These are phyloP conservation scores for Geotrupes spiniger DNA, from an alignment of 2,888 invertebrate species.

Conservation along the genomic window DNA sequence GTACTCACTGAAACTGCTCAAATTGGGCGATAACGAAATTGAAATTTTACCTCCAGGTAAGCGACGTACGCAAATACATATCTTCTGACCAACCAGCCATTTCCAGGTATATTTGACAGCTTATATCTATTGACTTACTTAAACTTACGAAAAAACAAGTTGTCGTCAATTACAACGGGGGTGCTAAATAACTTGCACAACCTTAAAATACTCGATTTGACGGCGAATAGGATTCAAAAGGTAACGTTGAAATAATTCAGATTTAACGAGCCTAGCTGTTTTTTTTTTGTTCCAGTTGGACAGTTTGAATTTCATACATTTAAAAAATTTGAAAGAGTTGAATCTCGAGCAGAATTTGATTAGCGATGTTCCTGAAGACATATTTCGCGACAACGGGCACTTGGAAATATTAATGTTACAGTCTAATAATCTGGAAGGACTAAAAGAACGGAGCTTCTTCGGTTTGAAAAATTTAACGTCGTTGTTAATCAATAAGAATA, in stretches of 20 bases:
- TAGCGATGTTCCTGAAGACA: constrained; percentile 55
- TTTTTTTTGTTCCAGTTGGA: constrained; percentile 56
- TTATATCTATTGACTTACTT: constrained; percentile 56
- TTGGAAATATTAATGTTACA: constrained; percentile 68
- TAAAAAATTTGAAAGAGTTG: constrained; percentile 59
- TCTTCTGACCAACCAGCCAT: too few relatives aligned
- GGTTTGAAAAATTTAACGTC: constrained; percentile 65
- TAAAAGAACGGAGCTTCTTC: constrained; percentile 60
- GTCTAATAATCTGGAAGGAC: constrained; percentile 63
- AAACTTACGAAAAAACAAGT: constrained; percentile 56
- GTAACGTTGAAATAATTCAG: constrained; percentile 32
- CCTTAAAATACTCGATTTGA: constrained; percentile 56
- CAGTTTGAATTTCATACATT: constrained; percentile 56
- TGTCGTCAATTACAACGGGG: constrained; percentile 51
- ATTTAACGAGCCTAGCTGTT: constrained; percentile 8
- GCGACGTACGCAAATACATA: not conserved
- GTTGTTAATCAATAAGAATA: constrained; percentile 69
- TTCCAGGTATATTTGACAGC: constrained; percentile 55
- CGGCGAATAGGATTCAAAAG: constrained; percentile 55
- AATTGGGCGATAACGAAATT: constrained; percentile 68
- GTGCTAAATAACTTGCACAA: constrained; percentile 54
- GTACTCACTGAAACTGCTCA: constrained; percentile 59
- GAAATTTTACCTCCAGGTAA: constrained; percentile 55
- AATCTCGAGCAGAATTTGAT: constrained; percentile 69
- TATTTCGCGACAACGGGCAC: constrained; percentile 57